Conservation (phyloP, 2,113 vertebrate species). For the Paralichthys olivaceus region DNA sequence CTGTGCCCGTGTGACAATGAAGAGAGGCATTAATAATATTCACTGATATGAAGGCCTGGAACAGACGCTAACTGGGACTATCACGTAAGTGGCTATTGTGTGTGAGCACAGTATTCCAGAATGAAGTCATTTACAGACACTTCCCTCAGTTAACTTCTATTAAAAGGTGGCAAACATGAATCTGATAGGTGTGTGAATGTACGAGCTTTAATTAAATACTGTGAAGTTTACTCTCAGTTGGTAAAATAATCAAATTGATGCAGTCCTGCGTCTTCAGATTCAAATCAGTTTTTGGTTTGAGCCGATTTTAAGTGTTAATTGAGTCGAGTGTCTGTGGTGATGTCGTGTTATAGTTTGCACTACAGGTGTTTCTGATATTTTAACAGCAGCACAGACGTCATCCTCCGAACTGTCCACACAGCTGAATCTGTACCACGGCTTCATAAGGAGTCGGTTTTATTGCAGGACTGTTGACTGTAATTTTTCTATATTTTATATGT, state of each 20-base stretch:
- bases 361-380: neutral
- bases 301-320: no score
- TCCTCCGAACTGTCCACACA: no score
- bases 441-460: no score
- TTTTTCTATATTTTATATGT: no score
- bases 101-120: neutral
- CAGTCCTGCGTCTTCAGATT: no score
- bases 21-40: slow-evolving; percentile 1
- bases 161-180: neutral
- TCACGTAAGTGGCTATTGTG: neutral
- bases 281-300: no score
- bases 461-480: no score
- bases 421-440: no score
- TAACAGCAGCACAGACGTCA: no score
- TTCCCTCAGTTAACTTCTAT: neutral
- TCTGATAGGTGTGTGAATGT: neutral
- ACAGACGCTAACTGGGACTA: neutral
- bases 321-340: no score
- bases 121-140: neutral
- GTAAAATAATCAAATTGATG: neutral
- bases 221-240: neutral
- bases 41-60: neutral
- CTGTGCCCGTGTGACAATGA: neutral
- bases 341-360: neutral
- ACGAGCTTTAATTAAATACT: neutral